These are phyloP conservation scores for Macrotus californicus DNA, from an alignment of 2,113 vertebrate genomes.

Conservation along the genomic window DNA sequence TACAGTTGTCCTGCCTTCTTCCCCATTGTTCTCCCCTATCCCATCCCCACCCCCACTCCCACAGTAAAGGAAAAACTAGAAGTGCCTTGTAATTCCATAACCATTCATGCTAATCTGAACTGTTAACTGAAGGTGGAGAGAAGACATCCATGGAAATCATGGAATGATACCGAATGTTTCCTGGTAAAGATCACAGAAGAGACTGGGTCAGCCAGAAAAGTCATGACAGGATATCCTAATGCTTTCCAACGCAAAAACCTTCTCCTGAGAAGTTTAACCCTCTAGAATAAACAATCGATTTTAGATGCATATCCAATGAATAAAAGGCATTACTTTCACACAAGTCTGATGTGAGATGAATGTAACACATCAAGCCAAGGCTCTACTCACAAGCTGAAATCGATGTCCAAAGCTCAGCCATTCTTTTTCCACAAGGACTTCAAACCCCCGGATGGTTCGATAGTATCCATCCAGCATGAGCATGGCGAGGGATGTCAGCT, in stretches of 20 bases:
- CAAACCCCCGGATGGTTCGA: slow-evolving; percentile 92
- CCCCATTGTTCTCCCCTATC: too few relatives aligned
- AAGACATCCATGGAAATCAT: not conserved
- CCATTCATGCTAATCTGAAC: not conserved
- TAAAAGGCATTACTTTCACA: not conserved
- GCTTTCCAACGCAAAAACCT: not conserved
- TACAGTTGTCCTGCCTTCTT: too few relatives aligned
- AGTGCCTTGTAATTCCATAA: not conserved
- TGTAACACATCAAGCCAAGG: not conserved
- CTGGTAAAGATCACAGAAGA: not conserved
- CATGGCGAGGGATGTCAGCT: slow-evolving; percentile 95
- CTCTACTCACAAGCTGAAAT: slow-evolving; percentile 91
- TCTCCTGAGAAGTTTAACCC: not conserved
- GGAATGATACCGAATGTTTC: not conserved
- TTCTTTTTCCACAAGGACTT: slow-evolving; percentile 96
- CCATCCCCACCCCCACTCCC: too few relatives aligned
- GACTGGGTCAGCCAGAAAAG: not conserved
- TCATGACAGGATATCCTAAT: not conserved
- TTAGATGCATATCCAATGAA: not conserved
- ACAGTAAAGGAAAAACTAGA: not conserved
- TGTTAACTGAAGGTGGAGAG: not conserved
- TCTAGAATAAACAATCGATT: not conserved
- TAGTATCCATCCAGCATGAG: slow-evolving; percentile 95
- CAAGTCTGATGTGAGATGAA: not conserved
- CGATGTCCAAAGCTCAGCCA: slow-evolving; percentile 97